Evolutionary conservation across 2,797 vertebrate genomes (phyloP), one percentile per base, ranked within the genome.

Genomic region (Choloepus didactylus): DNA sequence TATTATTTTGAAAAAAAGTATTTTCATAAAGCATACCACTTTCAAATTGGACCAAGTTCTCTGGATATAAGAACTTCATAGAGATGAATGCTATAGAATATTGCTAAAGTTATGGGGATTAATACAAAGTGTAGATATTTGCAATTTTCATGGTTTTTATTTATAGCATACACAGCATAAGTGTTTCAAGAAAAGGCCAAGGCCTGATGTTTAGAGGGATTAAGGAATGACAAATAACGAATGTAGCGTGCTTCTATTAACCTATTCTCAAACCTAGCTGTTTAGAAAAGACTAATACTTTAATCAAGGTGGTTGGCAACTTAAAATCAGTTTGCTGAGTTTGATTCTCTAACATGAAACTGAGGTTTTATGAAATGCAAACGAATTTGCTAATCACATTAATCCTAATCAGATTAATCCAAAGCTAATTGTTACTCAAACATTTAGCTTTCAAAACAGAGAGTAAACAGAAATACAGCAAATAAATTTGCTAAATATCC

Each of bases 381-480:
- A 94, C 85, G 41, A 91, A 86, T 29, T 75, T 89, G 60, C 12
- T 81, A 46, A 76, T 11, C 27, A 77, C 11, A 35, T 35, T 35
- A 35, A 35, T 35, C 35, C 35, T 35, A 35, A 35, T 35, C 35
- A 35, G 35, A 89, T 67, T 86, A 86, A 94, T 92, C 19, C 18
- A 92, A 90, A 94, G 19, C 54, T 77, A 76, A 93, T 49, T 2
- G 76, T 80, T 49, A 41, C 29, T 84, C 46, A 85, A 69, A 56
- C 41, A 69, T 5, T 86, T 86, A 73, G 18, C 27, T 86, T 87
- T 89, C 95, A 85, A 91, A 80, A 91, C 62, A 96, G 91, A 92
- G 25, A n/a, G 60, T 92, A 80, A 83, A 25, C 31, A 87, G 49
- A 15, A 49, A 59, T 83, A 83, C 18, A 66, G 35, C 5, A 62